Conservation (phyloP, 1,140 invertebrate species). For the Papilio polyxenes region DNA sequence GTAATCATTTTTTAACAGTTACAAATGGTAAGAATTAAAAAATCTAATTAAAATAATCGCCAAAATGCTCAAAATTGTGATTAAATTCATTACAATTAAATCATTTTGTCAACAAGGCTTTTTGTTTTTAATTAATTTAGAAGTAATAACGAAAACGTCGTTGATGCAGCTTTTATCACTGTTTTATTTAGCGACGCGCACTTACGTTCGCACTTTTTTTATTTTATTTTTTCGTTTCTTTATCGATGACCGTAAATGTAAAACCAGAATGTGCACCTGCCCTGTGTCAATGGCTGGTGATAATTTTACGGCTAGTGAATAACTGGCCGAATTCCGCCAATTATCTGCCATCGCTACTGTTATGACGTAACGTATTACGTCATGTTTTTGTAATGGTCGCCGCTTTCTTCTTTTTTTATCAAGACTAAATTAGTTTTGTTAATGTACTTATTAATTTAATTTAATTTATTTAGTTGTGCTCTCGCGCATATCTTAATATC, state of each 20-base stretch:
- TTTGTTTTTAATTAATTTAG: neutral
- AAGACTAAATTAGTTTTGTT: neutral
- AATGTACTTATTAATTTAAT: neutral
- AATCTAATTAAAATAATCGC: neutral
- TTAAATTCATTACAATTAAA: neutral
- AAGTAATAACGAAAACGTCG: neutral
- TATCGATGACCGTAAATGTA: slow-evolving; percentile 45
- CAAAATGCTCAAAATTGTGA: no score
- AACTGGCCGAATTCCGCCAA: slow-evolving; percentile 50
- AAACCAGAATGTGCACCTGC: slow-evolving; percentile 60
- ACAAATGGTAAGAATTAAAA: slow-evolving; percentile 8
- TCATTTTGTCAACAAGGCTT: neutral
- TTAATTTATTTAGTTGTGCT: neutral
- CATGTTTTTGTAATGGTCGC: slow-evolving; percentile 26
- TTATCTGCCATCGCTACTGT: slow-evolving; percentile 58
- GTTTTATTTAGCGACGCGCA: slow-evolving; percentile 29
- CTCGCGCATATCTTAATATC: neutral
- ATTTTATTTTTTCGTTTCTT: slow-evolving; percentile 49
- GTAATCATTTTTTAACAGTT: neutral
- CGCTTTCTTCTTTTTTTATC: slow-evolving; percentile 10
- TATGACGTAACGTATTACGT: slow-evolving; percentile 50
- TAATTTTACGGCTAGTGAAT: slow-evolving; percentile 62
- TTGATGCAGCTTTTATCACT: slow-evolving; percentile 17
- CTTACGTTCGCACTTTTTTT: slow-evolving; percentile 27
- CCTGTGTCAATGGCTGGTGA: slow-evolving; percentile 49